A percentile compares a stretch with the other conserved stretches of the same genome.
Conservation (phyloP, 2,888 invertebrate genomes). For the Scaptomyza reducta region DNA sequence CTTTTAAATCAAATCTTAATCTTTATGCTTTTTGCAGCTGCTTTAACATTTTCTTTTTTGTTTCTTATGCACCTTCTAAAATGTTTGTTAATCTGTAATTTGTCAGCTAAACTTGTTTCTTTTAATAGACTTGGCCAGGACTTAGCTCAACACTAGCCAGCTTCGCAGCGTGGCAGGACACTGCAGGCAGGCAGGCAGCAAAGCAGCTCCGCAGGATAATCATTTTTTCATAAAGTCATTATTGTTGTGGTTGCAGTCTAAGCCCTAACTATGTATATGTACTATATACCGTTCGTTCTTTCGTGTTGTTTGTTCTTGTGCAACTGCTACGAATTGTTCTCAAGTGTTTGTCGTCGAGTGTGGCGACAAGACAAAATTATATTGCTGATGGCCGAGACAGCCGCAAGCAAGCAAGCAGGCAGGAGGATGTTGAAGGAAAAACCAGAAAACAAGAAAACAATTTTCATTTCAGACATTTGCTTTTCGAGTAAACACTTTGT, state of each 20-base stretch:
- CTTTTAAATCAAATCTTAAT: not conserved
- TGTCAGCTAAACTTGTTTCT: constrained; percentile 40
- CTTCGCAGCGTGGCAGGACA: constrained; percentile 18
- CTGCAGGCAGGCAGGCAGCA: constrained; percentile 47
- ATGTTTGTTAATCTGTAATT: constrained; percentile 16
- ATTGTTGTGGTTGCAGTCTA: constrained; percentile 71
- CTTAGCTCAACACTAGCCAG: constrained; percentile 22
- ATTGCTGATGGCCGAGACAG: constrained; percentile 61
- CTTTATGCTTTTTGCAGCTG: not conserved
- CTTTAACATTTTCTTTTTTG: not conserved
- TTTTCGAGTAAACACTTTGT: constrained; percentile 65
- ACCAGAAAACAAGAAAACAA: constrained; percentile 66
- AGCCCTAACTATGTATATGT: constrained; percentile 14
- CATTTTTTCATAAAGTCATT: constrained; percentile 79
- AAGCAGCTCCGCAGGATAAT: constrained; percentile 65
- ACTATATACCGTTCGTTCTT: not conserved
- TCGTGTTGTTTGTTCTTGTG: constrained; percentile 7
- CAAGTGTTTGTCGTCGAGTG: constrained; percentile 71
- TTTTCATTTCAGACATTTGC: constrained; percentile 71
- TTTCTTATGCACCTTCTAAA: not conserved
- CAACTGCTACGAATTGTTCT: constrained; percentile 63
- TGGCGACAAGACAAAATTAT: constrained; percentile 59
- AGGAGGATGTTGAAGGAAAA: not conserved
- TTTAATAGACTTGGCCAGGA: constrained; percentile 57
- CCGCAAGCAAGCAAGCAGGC: constrained; percentile 37